Conservation (phyloP, 1,140 invertebrate genomes). For the Papilio helenus region DNA sequence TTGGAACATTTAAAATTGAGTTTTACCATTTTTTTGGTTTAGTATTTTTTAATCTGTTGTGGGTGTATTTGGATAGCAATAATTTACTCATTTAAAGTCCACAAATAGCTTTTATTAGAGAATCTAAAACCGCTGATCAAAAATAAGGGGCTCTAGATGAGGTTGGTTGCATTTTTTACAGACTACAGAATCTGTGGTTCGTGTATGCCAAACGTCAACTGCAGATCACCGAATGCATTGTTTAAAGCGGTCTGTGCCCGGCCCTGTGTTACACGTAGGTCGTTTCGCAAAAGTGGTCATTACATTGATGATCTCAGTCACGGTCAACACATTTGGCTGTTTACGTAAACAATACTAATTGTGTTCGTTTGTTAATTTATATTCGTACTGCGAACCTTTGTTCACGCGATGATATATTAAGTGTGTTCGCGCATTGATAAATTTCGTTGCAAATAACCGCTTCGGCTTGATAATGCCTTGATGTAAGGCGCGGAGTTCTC, state of each 20-base stretch:
- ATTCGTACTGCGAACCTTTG: not conserved
- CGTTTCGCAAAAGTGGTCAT: constrained; percentile 7
- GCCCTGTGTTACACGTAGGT: not conserved
- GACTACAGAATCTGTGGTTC: not conserved
- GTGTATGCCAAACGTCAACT: not conserved
- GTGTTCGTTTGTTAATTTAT: constrained; percentile 16
- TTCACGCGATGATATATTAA: not conserved
- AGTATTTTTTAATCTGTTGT: not conserved
- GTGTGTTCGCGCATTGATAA: not conserved
- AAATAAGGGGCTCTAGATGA: not conserved
- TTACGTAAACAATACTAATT: constrained; percentile 33
- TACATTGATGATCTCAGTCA: constrained; percentile 30
- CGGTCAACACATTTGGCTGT: constrained; percentile 31
- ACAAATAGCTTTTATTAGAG: no score
- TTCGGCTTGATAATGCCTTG: not conserved
- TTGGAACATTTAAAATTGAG: not conserved
- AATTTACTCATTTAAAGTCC: not conserved
- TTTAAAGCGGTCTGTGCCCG: not conserved
- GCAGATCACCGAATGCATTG: not conserved
- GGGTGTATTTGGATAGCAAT: not conserved
- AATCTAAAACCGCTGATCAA: no score
- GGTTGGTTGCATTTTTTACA: not conserved
- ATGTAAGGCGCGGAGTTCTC: not conserved
- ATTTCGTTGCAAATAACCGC: not conserved
- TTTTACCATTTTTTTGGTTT: not conserved